Evolutionary conservation across 2,888 invertebrate genomes (phyloP), one percentile per base, ranked within the genome.

Genomic region (Hyppa rectilinea): DNA sequence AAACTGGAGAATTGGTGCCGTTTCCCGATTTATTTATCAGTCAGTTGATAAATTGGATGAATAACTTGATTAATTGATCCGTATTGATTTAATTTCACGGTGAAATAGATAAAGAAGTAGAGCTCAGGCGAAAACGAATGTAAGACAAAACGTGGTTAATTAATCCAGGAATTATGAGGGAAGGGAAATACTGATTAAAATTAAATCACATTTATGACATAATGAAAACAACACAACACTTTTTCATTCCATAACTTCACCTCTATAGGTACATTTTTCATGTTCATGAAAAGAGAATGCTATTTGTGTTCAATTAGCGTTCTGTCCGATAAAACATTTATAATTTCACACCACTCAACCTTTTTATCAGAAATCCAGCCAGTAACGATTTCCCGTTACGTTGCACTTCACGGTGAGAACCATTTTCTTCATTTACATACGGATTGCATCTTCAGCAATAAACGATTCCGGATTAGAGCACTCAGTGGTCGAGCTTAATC

Each of bases 21-120:
- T 80, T 84, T 84, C 63, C 81, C 80, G 88, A 90, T 90, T 89
- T 87, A 90, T 90, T 90, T 87, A 90, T 89, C 85, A 84, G 84
- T 88, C 87, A 87, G 89, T 89, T 88, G 86, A 89, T 89, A 87
- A 85, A 89, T 82, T 81, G 76, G 52, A 72, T 55, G 38, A 74
- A 74, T 78, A 62, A 71, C 38, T 77, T 80, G 74, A 82, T 78
- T 69, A 82, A 82, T 76, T 53, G 66, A 70, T 64, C 56, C 45
- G 49, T 31, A 47, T 78, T 79, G 56, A 58, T 49, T 74, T 69
- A 62, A 75, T 81, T 78, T 61, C 34, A 67, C 66, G 63, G 56
- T 62, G 34, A 45, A 67, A 64, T 67, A 71, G 55, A 12, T 23
- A 61, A 66, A 38, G 29, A 64, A 66, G 29, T 60, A 6, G 59